Base-by-base conservation (phyloP, 1,140 invertebrate species). In the Saccostrea cuccullata region DNA sequence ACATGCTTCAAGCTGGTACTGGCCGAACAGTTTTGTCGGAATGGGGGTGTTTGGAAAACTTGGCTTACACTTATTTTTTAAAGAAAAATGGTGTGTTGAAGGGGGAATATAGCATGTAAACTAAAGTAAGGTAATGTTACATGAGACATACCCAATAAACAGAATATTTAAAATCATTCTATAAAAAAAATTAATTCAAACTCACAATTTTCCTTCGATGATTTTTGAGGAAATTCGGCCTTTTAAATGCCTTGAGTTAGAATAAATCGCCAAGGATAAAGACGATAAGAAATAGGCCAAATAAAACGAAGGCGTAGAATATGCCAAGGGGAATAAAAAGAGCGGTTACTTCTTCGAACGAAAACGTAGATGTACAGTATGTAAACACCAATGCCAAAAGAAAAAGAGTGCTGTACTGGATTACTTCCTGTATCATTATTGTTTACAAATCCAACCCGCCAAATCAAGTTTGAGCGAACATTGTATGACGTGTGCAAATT, bases 291-390 rank as follows among this genome's bases (percentile, higher is more conserved):
- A 77, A 77, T 40, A 77, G 26, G 26, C 70, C 70, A 77, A 26
- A 77, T 36, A 77, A 77, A 77, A 77, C 70, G 13, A 77, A 77
- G 26, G 70, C 70, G 70, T 77, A 77, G 17, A 77, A 77, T 4
- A 77, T 36, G 26, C 70, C 70, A 77, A 77, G 23, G 13, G 70
- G 70, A 30, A 77, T 26, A 30, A 77, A 77, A 36, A 77, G 70
- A 13, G 70, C 70, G 9, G 70, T 77, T 30, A 77, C 13, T 77
- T 77, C 70, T 40, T 77, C 70, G 30, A 77, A 77, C 12, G 70
- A 77, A 77, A 77, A 77, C 4, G 70, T 77, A 77, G 23, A 36
- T 77, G 26, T 77, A 77, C 70, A 77, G 70, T 77, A 77, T 30
- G 26, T 13, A 11, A 77, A 17, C 13, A 77, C 26, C 15, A 30